Conservation (phyloP, 1,140 invertebrate genomes). For the Akabosia matsudoensis region DNA sequence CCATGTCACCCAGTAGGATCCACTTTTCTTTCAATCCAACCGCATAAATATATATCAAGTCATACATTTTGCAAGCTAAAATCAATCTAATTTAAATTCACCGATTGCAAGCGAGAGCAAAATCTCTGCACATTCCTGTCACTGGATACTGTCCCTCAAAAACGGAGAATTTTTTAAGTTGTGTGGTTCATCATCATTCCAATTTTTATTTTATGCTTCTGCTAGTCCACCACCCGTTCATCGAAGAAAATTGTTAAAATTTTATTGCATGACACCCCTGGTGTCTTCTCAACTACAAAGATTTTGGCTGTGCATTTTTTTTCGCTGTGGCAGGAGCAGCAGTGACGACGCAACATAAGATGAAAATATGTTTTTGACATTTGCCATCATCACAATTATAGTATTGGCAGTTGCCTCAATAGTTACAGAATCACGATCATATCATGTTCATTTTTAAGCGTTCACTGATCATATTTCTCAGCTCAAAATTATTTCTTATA, state of each 20-base stretch:
- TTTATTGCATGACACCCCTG: conserved; percentile 8
- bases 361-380: conserved; percentile 12
- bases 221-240: no score
- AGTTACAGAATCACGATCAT: neutral
- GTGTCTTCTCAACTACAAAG: neutral
- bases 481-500: neutral
- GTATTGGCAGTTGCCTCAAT: neutral
- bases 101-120: no score
- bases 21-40: neutral
- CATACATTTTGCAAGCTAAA: neutral
- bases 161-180: neutral
- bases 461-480: neutral
- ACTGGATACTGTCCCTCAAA: no score
- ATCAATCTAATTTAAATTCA: no score
- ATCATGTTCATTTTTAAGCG: neutral
- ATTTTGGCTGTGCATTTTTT: no score
- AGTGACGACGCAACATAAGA: neutral
- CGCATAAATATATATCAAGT: neutral
- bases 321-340: neutral
- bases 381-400: conserved; percentile 1
- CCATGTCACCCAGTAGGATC: conserved; percentile 21
- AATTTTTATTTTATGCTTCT: neutral
- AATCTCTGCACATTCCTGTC: no score
- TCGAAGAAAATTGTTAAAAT: neutral
- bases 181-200: neutral